Evolutionary conservation across 2,797 vertebrate genomes (phyloP).

Genomic region (Clarias laeviceps): DNA sequence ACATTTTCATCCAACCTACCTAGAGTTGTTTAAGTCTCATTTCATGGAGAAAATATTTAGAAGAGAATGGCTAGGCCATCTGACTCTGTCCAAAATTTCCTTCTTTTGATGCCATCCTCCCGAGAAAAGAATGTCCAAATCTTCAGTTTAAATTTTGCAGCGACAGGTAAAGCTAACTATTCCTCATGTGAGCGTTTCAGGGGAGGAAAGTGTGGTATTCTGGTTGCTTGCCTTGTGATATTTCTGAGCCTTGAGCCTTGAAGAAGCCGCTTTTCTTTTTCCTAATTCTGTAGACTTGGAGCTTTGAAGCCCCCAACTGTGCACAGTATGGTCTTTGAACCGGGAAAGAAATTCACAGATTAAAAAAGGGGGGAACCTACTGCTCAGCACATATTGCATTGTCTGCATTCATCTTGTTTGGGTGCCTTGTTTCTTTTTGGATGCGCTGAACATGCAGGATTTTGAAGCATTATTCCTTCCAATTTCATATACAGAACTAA

Average conservation of each 20-base stretch:
- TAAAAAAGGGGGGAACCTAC: conserved; percentile 66
- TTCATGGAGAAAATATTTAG: conserved; percentile 35
- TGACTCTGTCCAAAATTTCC: conserved; percentile 54
- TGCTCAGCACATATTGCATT: conserved; percentile 55
- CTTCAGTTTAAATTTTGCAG: conserved; percentile 63
- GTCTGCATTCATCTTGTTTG: conserved; percentile 57
- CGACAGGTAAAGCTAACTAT: conserved; percentile 65
- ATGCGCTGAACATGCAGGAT: conserved; percentile 40
- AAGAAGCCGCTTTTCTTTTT: conserved; percentile 81
- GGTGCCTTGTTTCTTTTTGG: conserved; percentile 46
- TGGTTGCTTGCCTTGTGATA: conserved; percentile 66
- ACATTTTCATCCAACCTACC: conserved; percentile 49
- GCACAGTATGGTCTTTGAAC: conserved; percentile 81
- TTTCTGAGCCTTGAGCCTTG: conserved; percentile 81
- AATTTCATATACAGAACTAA: conserved; percentile 7
- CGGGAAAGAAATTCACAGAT: conserved; percentile 76
- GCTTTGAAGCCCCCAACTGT: conserved; percentile 86
- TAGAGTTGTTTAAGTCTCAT: conserved; percentile 47
- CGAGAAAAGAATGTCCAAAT: conserved; percentile 51
- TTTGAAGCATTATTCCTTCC: conserved; percentile 40
- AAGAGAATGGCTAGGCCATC: conserved; percentile 49
- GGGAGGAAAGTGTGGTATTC: conserved; percentile 59
- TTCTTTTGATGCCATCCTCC: conserved; percentile 50
- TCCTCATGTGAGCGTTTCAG: conserved; percentile 63
- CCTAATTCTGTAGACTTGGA: conserved; percentile 82